Base-by-base conservation (phyloP, 2,797 vertebrate genomes). In the Dendrocincla tyrannina region DNA sequence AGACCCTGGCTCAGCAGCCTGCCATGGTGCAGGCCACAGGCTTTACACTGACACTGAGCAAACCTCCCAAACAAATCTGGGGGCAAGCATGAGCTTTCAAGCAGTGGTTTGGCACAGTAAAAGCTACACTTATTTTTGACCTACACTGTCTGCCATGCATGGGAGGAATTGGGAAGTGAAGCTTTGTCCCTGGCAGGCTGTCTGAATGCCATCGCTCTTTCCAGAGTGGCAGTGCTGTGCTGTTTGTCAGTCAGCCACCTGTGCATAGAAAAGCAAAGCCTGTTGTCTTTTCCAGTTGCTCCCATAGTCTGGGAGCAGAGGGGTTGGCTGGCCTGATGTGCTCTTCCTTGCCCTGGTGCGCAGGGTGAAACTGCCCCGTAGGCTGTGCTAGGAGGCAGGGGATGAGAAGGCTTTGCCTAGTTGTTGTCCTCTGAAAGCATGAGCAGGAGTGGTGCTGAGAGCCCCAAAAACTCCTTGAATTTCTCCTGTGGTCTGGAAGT, bases 191-290 rank as follows among this genome's bases (percentile, higher is more conserved):
- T 83, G 59, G 35, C 64, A 70, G 81, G 33, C 64, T 69, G 19
- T 91, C 55, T 87, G 74, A 94, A 74, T 84, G 52, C 32, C 17
- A 9, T 75, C 23, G 6, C 42, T 85, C 37, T 62, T 35, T 37
- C 39, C 67, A 60, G 79, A 64, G 60, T 24, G 16, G 77, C 88
- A 63, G 64, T 35, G 13, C 5, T 13, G 16, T 56, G 52, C 69
- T 85, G 70, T 74, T 69, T 68, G 39, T 82, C 56, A 47, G 32
- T 46, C 62, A 50, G 5, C 35, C 56, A 14, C 16, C 87, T 42
- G 17, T 59, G 56, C 69, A 89, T 52, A 62, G 84, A 74, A 75
- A 95, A 94, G 24, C 46, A 53, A 76, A 76, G 42, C 30, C 9
- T 6, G 6, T 33, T 17, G 6, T 20, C 56, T 82, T 72, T 30